phyloP scores from a whole-genome alignment of 2,797 vertebrate genomes.

The Pipistrellus nathusii region DNA sequence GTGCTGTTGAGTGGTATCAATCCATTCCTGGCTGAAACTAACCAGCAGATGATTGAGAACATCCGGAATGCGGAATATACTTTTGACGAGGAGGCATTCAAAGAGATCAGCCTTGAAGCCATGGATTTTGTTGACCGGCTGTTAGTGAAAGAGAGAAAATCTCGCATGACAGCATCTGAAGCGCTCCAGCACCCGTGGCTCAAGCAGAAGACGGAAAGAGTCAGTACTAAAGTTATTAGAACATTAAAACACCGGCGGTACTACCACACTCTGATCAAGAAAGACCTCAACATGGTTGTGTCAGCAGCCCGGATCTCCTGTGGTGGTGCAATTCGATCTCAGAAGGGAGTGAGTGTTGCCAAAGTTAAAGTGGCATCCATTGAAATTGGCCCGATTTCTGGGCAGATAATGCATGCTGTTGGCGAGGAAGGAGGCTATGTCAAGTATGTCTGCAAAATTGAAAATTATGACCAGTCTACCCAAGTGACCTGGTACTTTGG shows the following conservation, averaged over 20 bases:
- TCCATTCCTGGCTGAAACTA: slow-evolving; percentile 98
- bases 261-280: slow-evolving; percentile 95
- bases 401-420: slow-evolving; percentile 93
- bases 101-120: slow-evolving; percentile 94
- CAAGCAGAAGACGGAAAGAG: slow-evolving; percentile 92
- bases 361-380: slow-evolving; percentile 99
- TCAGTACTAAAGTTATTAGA: slow-evolving; percentile 93
- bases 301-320: slow-evolving; percentile 95
- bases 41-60: slow-evolving; percentile 98
- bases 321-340: slow-evolving; percentile 95
- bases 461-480: slow-evolving; percentile 97
- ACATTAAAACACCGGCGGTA: slow-evolving; percentile 96
- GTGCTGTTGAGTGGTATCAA: slow-evolving; percentile 97
- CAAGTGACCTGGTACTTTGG: slow-evolving; percentile 99
- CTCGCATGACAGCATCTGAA: slow-evolving; percentile 96
- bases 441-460: slow-evolving; percentile 96
- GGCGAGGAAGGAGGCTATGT: slow-evolving; percentile 92
- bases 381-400: slow-evolving; percentile 96
- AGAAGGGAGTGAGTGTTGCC: slow-evolving; percentile 94
- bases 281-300: slow-evolving; percentile 96
- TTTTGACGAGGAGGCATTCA: slow-evolving; percentile 98
- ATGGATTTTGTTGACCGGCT: slow-evolving; percentile 97
- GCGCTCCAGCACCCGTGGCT: slow-evolving; percentile 96
- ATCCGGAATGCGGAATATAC: slow-evolving; percentile 96
- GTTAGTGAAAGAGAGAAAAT: slow-evolving; percentile 97